A percentile compares a stretch with the other conserved stretches of the same genome.
Evolutionary conservation across 1,140 invertebrate genomes (phyloP).

Genomic region (Drosophila simulans): DNA sequence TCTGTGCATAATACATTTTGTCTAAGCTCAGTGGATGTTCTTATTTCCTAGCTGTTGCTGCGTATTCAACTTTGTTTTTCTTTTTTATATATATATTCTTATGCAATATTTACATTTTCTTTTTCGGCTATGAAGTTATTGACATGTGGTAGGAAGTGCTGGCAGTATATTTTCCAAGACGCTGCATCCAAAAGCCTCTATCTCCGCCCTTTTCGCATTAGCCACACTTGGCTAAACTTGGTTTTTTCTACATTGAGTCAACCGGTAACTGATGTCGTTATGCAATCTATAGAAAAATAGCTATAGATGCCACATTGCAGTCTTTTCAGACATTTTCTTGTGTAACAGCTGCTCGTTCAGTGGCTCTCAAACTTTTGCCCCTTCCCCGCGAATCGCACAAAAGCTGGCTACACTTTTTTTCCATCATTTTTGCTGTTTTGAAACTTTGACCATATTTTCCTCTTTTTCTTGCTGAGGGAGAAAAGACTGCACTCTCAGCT

Average conservation of each 20-base stretch:
- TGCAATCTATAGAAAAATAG: conserved; percentile 28
- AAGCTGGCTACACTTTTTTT: conserved; percentile 64
- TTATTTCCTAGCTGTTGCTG: conserved; percentile 14
- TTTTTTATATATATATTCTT: not conserved
- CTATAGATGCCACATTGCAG: conserved; percentile 19
- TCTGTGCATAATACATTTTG: conserved; percentile 80
- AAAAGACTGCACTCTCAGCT: conserved; percentile 23
- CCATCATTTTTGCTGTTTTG: conserved; percentile 28
- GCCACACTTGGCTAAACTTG: conserved; percentile 65
- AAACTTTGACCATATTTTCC: conserved; percentile 59
- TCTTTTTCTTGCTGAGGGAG: conserved; percentile 8
- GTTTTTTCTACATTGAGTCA: conserved; percentile 33
- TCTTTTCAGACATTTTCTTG: conserved; percentile 23
- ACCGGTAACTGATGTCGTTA: conserved; percentile 71
- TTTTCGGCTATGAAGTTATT: conserved; percentile 63
- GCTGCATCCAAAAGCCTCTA: conserved; percentile 36
- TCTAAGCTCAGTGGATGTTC: conserved; percentile 36
- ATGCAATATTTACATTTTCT: conserved; percentile 26
- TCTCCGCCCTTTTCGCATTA: conserved; percentile 50
- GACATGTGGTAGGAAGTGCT: conserved; percentile 51
- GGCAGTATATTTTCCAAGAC: conserved; percentile 50
- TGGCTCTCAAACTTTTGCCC: conserved; percentile 59
- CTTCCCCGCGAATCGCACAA: conserved; percentile 49
- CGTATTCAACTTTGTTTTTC: conserved; percentile 17
- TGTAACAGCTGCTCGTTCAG: conserved; percentile 69